Evolutionary conservation across 2,888 invertebrate species (phyloP), one percentile per base, ranked within the genome.

Genomic region (Microplitis manilae): DNA sequence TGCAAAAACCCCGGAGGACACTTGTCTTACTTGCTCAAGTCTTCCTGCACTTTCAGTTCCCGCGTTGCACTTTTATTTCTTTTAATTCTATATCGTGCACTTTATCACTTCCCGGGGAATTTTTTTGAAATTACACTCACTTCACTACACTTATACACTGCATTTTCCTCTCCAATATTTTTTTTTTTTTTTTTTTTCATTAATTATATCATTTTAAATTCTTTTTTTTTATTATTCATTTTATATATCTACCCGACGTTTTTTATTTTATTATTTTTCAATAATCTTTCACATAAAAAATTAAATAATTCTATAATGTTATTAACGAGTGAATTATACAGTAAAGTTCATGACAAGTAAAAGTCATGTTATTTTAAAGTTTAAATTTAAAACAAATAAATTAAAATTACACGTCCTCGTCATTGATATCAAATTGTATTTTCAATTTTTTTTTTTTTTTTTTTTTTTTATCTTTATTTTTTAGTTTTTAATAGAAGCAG

Each of bases 141-240:
- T 73, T 77, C 77, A 64, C 60, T 50, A 64, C 62, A 77, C 61
- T 68, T 50, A 50, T 50, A 13, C 50, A 50, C 77, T 73, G 68
- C 72, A 71, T 62, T 68, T 39, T 59, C 67, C 38, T 38, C 62
- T 70, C 65, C 59, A 41, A 68, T 39, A 59, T 17, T 30, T 67
- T 61, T 50, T 73, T 62, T 65, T 74, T 15, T 15, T 65, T 61
- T 9, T 61, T 61, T 60, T 60, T 20, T 7, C 70, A 59, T 30
- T 30, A 59, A 68, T 60, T 38, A 9, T 78, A 38, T 73, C 76
- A 50, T 17, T 64, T 68, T 77, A 74, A 73, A 17, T 73, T 67
- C 40, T 61, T 73, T 9, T 67, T 67, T 50, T 67, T 69, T 50
- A 64, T 50, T 62, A 38, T 41, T 61, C 20, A 38, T 17, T 65